Percentiles rank a stretch among this genome's conserved stretches.
phyloP scores from a whole-genome alignment of 2,113 vertebrate genomes.

The Cyprinus carpio region DNA sequence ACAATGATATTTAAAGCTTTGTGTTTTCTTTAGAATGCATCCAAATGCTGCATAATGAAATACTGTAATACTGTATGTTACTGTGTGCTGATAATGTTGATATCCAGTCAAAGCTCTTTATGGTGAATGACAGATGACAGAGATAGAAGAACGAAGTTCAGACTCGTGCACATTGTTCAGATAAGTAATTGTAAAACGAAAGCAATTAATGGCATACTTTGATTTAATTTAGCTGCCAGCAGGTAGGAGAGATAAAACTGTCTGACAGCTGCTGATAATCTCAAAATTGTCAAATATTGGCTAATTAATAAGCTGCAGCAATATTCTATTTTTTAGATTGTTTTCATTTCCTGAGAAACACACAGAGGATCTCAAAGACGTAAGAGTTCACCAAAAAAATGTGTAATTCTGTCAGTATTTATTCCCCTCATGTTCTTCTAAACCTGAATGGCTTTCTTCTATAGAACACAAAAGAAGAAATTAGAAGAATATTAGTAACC shows the following conservation, averaged over 20 bases:
- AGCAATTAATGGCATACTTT: background rate
- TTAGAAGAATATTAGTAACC: background rate
- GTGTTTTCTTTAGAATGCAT: background rate
- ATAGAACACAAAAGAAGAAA: background rate
- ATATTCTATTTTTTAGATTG: background rate
- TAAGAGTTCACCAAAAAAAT: background rate
- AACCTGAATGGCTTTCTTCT: background rate
- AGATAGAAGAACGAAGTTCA: too few relatives aligned
- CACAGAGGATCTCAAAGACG: background rate
- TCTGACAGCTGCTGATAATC: background rate
- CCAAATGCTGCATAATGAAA: background rate
- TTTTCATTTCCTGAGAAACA: background rate
- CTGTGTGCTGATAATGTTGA: background rate
- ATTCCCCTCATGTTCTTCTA: background rate
- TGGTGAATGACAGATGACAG: background rate
- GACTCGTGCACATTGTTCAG: too few relatives aligned
- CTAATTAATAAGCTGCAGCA: background rate
- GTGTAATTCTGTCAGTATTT: slow-evolving; percentile 53
- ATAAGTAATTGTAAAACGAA: background rate
- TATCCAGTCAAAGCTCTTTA: background rate
- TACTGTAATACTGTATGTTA: background rate
- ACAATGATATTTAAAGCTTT: background rate
- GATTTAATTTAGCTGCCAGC: background rate
- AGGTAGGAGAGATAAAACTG: background rate
- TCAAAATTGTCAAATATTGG: background rate